Evolutionary conservation across 1,140 invertebrate genomes (phyloP), one percentile per base, ranked within the genome.

Genomic region (Drosophila busckii): DNA sequence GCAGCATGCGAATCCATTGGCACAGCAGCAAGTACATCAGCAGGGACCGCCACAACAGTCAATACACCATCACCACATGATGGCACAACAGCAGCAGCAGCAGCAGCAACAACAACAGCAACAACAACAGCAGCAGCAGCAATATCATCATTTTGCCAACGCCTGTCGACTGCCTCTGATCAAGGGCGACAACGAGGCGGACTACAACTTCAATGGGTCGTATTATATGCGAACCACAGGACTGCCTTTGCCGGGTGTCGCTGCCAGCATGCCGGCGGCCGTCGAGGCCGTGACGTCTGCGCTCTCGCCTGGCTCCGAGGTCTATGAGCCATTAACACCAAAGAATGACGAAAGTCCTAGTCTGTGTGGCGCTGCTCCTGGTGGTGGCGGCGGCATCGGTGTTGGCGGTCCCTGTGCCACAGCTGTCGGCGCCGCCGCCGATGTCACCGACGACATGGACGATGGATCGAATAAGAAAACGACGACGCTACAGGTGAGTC

Each of bases 291-390:
- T 50, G 7, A 32, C 56, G 37, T 66, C 76, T 64, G 70, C 76
- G 12, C 58, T 70, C 41, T 84, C 78, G 62, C 78, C 78, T 13
- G 70, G 59, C 58, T 85, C 82, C 62, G 82, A 85, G 53, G 67
- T 85, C 63, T 82, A 76, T 34, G 82, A 85, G 66, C 82, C 82
- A 69, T 73, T 85, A 76, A 85, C 82, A 82, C 82, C 82, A 46
- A 85, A 82, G 56, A 85, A 85, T 82, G 80, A 85, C 63, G 80
- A 84, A 55, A 84, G 73, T 84, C 67, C 80, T 23, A 84, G 80
- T 84, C 61, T 84, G 46, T 84, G 80, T 49, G 80, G 65, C 49
- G 76, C 64, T 60, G 62, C 17, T 26, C 28, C 41, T 17, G 26
- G 16, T 22, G 53, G 29, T 40, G 44, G 32, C 28, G 35, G 40